A percentile compares a stretch with the other conserved stretches of the same genome.
phyloP scores from a whole-genome alignment of 2,113 vertebrate genomes.

The Falcunculus frontatus region DNA sequence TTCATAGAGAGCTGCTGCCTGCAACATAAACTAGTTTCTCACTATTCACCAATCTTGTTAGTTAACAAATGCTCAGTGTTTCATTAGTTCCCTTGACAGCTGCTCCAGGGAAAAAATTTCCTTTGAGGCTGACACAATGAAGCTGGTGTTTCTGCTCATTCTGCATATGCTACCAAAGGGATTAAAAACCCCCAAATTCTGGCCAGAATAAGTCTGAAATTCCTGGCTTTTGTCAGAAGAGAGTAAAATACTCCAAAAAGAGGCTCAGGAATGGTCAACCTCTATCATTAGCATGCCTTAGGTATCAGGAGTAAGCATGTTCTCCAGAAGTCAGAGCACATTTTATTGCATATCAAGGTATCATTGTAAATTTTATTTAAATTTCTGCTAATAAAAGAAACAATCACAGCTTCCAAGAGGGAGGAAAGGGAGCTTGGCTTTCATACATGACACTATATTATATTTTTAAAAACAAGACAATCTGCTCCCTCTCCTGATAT shows the following conservation, averaged over 20 bases:
- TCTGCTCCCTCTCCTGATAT: neutral
- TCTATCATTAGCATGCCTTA: neutral
- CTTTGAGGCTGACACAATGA: neutral
- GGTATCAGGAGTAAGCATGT: neutral
- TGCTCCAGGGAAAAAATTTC: neutral
- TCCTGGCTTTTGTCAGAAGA: neutral
- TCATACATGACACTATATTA: neutral
- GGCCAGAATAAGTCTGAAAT: neutral
- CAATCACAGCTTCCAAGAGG: neutral
- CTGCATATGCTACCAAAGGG: neutral
- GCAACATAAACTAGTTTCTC: neutral
- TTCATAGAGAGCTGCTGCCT: neutral
- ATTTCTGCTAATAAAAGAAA: neutral
- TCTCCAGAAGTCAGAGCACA: neutral
- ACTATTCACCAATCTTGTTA: neutral
- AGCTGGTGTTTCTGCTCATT: neutral
- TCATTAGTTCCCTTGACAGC: constrained; percentile 1
- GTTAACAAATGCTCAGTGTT: constrained; percentile 28
- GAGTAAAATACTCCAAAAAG: neutral
- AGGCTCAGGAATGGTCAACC: neutral
- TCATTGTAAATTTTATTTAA: neutral
- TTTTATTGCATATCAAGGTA: neutral
- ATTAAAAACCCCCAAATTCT: neutral
- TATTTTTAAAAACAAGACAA: neutral
- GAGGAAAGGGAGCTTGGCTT: neutral